Conservation (phyloP, 2,888 invertebrate genomes). For the Bombyx huttoni region DNA sequence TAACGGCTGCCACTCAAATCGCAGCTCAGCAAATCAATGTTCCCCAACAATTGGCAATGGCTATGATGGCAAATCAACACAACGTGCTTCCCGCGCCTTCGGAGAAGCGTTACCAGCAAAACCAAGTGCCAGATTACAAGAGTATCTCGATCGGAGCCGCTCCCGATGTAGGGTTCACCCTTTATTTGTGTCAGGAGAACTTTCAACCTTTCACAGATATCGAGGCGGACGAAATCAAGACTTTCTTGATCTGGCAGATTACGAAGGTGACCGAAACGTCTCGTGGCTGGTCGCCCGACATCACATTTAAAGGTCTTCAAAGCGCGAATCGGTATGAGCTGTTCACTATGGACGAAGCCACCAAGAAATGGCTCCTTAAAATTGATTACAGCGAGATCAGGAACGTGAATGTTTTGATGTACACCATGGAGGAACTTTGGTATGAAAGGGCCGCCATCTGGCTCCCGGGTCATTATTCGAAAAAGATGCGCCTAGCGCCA, state of each 20-base stretch:
- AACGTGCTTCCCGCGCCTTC: constrained; percentile 13
- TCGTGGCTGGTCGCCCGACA: constrained; percentile 41
- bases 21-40: background rate
- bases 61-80: background rate
- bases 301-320: constrained; percentile 44
- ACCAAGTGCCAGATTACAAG: constrained; percentile 2
- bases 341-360: constrained; percentile 31
- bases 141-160: background rate
- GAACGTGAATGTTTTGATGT: constrained; percentile 42
- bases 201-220: constrained; percentile 32
- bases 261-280: constrained; percentile 24
- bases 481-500: constrained; percentile 36
- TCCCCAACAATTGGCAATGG: constrained; percentile 1
- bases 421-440: constrained; percentile 54
- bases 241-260: constrained; percentile 39
- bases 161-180: constrained; percentile 18
- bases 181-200: constrained; percentile 53
- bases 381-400: constrained; percentile 40
- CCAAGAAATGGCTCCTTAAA: constrained; percentile 43
- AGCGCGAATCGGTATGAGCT: constrained; percentile 41
- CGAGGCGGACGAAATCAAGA: constrained; percentile 34
- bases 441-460: constrained; percentile 57
- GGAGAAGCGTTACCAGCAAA: constrained; percentile 8
- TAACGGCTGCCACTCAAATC: background rate
- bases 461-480: constrained; percentile 49